Conservation (phyloP, 2,888 invertebrate species). For the Choristoneura rosaceana region DNA sequence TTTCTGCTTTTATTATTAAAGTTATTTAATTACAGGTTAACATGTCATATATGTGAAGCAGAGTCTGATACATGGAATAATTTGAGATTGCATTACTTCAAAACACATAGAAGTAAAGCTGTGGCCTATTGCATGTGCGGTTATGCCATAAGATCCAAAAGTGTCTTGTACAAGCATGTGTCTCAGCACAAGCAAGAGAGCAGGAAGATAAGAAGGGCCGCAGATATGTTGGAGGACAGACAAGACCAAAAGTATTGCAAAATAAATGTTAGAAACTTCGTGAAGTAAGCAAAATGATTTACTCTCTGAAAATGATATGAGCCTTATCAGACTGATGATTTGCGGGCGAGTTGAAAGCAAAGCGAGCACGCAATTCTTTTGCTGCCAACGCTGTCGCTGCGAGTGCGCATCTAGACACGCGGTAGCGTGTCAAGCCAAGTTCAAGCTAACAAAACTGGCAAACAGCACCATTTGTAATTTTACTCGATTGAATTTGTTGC, state of each 20-base stretch:
- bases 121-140: conserved; percentile 73
- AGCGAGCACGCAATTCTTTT: too few species aligned
- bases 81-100: conserved; percentile 64
- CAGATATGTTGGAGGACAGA: conserved; percentile 55
- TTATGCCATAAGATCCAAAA: conserved; percentile 70
- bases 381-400: too few species aligned
- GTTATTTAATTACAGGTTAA: conserved; percentile 59
- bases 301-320: background rate
- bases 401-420: too few species aligned
- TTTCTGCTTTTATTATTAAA: background rate
- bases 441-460: too few species aligned
- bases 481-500: too few species aligned
- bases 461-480: too few species aligned
- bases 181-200: conserved; percentile 71
- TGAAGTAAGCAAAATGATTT: conserved; percentile 61
- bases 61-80: conserved; percentile 67
- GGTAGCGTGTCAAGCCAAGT: too few species aligned
- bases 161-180: conserved; percentile 75
- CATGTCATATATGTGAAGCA: conserved; percentile 68
- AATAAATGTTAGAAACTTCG: conserved; percentile 72
- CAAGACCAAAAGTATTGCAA: conserved; percentile 61
- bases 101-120: conserved; percentile 68
- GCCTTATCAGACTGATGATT: too few species aligned
- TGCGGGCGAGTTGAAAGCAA: too few species aligned
- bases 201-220: conserved; percentile 59